Evolutionary conservation across 2,888 invertebrate genomes (phyloP).

Genomic region (Hanleya hanleyi): DNA sequence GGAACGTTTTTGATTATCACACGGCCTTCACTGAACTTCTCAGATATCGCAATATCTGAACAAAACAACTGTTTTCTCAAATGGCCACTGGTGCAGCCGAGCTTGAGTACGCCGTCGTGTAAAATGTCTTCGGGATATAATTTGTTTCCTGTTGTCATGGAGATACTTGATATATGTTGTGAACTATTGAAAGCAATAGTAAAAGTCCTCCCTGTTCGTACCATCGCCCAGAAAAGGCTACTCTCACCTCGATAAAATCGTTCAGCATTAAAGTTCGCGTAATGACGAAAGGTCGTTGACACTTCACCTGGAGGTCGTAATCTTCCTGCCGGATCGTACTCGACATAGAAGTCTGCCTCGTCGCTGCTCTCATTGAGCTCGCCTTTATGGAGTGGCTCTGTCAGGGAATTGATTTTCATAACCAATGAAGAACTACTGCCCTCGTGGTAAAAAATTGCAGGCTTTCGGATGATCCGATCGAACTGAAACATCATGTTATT

Average conservation of each 20-base stretch:
- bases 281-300: constrained; percentile 64
- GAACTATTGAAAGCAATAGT: constrained; percentile 38
- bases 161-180: constrained; percentile 38
- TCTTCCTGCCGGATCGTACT: background rate
- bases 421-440: constrained; percentile 47
- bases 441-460: constrained; percentile 48
- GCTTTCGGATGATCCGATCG: constrained; percentile 32
- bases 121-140: constrained; percentile 9
- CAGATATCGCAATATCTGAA: constrained; percentile 12
- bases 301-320: constrained; percentile 70
- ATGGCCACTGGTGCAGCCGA: background rate
- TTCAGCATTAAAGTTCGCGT: constrained; percentile 59
- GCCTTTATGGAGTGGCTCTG: background rate
- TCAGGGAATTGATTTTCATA: constrained; percentile 4
- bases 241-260: constrained; percentile 57
- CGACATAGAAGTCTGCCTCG: background rate
- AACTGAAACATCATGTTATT: constrained; percentile 38
- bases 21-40: constrained; percentile 8
- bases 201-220: constrained; percentile 31
- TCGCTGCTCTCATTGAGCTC: background rate
- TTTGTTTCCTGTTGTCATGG: constrained; percentile 41
- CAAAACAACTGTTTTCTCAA: background rate
- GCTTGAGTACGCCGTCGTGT: constrained; percentile 4
- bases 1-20: background rate
- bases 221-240: constrained; percentile 44